Conservation (phyloP, 92 coral and sea anemone genomes). For the Micromussa lordhowensis region DNA sequence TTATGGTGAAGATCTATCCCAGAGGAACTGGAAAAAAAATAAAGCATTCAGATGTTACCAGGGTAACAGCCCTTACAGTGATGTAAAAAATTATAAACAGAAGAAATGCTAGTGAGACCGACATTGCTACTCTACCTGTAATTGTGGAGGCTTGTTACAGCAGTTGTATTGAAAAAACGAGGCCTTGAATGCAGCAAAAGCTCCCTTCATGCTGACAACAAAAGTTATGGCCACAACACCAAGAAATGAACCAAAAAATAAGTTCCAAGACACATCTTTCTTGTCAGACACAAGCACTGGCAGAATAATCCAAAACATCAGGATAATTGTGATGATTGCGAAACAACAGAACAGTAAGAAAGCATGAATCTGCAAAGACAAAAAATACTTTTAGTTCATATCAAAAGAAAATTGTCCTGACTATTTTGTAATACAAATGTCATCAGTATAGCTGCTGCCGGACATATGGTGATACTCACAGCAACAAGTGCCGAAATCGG, state of each 20-base stretch:
- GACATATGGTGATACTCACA: no score
- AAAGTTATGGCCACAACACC: conserved; percentile 71
- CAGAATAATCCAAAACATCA: conserved; percentile 78
- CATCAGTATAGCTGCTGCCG: no score
- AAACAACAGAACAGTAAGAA: conserved; percentile 74
- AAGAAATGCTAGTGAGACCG: no score
- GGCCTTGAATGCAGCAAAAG: conserved; percentile 70
- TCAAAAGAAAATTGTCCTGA: no score
- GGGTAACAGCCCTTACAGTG: no score
- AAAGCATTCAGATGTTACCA: no score
- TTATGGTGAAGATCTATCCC: no score
- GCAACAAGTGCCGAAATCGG: no score
- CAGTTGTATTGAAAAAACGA: conserved; percentile 75
- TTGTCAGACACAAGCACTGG: conserved; percentile 69
- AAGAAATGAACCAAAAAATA: conserved; percentile 83
- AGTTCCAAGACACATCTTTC: conserved; percentile 68
- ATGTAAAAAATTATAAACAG: no score
- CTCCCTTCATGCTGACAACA: conserved; percentile 80
- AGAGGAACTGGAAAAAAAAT: no score
- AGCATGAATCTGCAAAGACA: conserved; percentile 65
- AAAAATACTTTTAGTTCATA: background rate
- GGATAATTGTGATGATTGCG: conserved; percentile 54
- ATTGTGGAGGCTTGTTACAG: conserved; percentile 59
- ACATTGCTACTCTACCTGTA: conserved; percentile 53
- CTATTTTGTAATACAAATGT: no score